These are phyloP conservation scores for Sphenopsis melanotis DNA, from an alignment of 2,797 vertebrate species.

Conservation along the genomic window DNA sequence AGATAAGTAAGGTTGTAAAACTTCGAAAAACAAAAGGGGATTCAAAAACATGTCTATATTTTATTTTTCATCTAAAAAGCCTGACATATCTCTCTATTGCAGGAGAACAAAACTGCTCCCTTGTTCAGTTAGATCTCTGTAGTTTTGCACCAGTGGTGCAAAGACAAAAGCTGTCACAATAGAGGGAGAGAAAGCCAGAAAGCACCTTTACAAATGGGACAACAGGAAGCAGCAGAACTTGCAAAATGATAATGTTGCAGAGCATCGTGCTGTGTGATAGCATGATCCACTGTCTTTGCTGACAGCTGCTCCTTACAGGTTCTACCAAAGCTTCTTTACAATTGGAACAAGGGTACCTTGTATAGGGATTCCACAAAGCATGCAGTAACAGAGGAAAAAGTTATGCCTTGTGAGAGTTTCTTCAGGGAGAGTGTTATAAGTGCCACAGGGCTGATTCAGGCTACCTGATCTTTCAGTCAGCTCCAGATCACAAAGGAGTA, in stretches of 20 bases:
- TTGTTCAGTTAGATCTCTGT: slow-evolving; percentile 35
- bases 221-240: neutral
- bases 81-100: slow-evolving; percentile 40
- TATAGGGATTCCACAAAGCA: neutral
- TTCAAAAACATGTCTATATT: slow-evolving; percentile 55
- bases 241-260: neutral
- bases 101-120: slow-evolving; percentile 30
- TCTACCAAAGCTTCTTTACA: slow-evolving; percentile 11
- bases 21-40: slow-evolving; percentile 59
- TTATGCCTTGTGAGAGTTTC: neutral
- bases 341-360: neutral
- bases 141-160: slow-evolving; percentile 18
- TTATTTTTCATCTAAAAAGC: slow-evolving; percentile 58
- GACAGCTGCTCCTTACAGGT: slow-evolving; percentile 22
- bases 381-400: neutral
- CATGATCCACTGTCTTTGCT: neutral
- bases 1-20: slow-evolving; percentile 69
- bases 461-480: neutral
- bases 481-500: neutral
- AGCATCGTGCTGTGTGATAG: slow-evolving; percentile 2
- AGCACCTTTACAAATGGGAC: slow-evolving; percentile 35
- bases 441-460: neutral
- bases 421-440: neutral
- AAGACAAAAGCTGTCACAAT: slow-evolving; percentile 57
- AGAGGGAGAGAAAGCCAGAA: slow-evolving; percentile 21